Percentiles rank a stretch among this genome's conserved stretches.
These are phyloP conservation scores for Fulica atra DNA, from an alignment of 2,113 vertebrate species.

Conservation along the genomic window DNA sequence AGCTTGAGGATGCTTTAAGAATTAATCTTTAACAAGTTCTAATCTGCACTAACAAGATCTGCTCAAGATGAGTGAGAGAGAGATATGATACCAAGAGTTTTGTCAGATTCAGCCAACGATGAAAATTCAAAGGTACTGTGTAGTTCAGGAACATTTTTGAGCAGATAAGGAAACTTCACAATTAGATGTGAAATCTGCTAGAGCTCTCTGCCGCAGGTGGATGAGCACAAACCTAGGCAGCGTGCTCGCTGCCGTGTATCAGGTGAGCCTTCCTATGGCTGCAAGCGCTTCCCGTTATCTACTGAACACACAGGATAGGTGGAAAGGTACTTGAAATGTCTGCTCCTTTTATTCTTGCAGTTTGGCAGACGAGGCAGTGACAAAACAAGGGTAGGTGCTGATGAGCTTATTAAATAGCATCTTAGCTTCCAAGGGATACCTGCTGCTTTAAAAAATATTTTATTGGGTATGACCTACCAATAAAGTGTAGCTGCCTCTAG, in stretches of 20 bases:
- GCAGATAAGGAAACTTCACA: constrained; percentile 54
- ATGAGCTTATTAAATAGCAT: not conserved
- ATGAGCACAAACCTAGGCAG: not conserved
- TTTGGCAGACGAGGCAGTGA: not conserved
- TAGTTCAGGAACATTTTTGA: constrained; percentile 72
- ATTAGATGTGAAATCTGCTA: constrained; percentile 32
- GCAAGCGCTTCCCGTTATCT: not conserved
- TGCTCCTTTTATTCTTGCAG: not conserved
- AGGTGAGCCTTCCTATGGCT: not conserved
- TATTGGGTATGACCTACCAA: not conserved
- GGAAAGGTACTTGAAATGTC: not conserved
- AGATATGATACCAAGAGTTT: constrained; percentile 81
- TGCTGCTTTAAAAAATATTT: not conserved
- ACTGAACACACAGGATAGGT: not conserved
- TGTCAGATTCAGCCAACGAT: constrained; percentile 83
- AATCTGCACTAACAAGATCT: constrained; percentile 89
- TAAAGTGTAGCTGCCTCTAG: not conserved
- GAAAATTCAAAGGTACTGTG: constrained; percentile 81
- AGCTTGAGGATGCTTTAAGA: constrained; percentile 88
- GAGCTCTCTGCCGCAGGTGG: not conserved
- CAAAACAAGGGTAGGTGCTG: not conserved
- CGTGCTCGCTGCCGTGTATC: not conserved
- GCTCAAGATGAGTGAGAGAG: constrained; percentile 86
- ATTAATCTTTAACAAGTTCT: constrained; percentile 97
- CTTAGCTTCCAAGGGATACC: not conserved